Evolutionary conservation across 1,140 invertebrate genomes (phyloP), one percentile per base, ranked within the genome.

Genomic region (Phymorhynchus buccinoides): DNA sequence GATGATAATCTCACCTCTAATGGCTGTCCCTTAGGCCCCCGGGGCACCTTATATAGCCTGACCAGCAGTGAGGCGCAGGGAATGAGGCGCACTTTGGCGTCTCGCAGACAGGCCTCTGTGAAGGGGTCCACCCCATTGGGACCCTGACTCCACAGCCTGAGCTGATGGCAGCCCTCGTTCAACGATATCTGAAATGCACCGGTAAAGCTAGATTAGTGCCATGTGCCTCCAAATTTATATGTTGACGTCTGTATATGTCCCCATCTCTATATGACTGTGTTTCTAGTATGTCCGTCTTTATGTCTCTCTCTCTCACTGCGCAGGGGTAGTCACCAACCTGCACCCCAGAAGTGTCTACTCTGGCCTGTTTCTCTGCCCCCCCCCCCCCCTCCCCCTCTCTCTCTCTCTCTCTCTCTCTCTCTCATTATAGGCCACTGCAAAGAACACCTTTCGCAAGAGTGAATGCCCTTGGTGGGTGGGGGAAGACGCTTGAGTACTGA

Each of bases 101-200:
- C 89, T 30, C 89, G 80, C 39, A 93, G 52, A 86, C 87, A 90
- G 1, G 81, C 75, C 27, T 91, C 90, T 39, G 88, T 88, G 37
- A 93, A 88, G 16, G 92, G 92, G 39, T 92, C 90, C 22, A 89
- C 89, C 22, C 90, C 90, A 88, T 93, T 90, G 30, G 92, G 92
- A 30, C 91, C 92, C 73, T 90, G 86, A 56, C 85, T 85, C 79
- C 90, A 93, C 68, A 93, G 68, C 30, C 92, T 85, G 56, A 93
- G 85, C 88, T 93, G 92, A 86, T 93, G 92, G 44, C 88, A 91
- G 66, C 92, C 92, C 83, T 92, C 91, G 90, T 93, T 93, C n/a
- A 93, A 80, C 3, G 92, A 92, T 16, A 93, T 87, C 92, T 93
- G 66, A n/a, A n/a, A n/a, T 1, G 86, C 83, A 42, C 68, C 75